phyloP scores from a whole-genome alignment of 1,140 invertebrate species.

The Drosophila kohkoa region DNA sequence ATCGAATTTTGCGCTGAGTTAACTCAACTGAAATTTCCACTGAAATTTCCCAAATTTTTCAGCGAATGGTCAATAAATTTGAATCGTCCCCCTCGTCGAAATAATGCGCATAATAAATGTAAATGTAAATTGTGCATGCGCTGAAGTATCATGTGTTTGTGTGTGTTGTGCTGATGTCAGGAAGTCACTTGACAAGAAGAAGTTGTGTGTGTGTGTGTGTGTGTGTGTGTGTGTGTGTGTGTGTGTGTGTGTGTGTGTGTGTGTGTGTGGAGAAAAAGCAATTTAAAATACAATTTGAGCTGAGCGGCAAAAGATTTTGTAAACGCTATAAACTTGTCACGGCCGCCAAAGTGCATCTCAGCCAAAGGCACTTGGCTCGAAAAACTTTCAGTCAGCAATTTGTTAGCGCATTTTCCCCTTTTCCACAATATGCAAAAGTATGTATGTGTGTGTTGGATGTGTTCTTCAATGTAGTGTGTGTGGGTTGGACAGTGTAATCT shows the following conservation, averaged over 20 bases:
- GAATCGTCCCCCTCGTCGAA: too few relatives aligned
- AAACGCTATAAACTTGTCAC: slow-evolving; percentile 58
- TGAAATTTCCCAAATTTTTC: neutral
- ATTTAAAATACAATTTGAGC: slow-evolving; percentile 66
- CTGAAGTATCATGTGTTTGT: slow-evolving; percentile 4
- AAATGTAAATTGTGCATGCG: slow-evolving; percentile 55
- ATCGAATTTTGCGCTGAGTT: neutral
- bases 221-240: slow-evolving; percentile 11
- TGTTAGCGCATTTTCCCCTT: slow-evolving; percentile 2
- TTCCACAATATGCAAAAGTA: neutral
- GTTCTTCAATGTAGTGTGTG: slow-evolving; percentile 9
- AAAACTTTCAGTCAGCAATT: slow-evolving; percentile 49
- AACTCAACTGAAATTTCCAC: neutral
- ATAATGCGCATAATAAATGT: too few relatives aligned
- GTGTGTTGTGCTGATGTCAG: neutral
- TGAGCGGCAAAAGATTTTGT: slow-evolving; percentile 55
- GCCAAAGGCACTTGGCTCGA: slow-evolving; percentile 49
- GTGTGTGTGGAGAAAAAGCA: slow-evolving; percentile 56
- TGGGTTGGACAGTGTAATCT: slow-evolving; percentile 39
- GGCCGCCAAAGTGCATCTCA: slow-evolving; percentile 62
- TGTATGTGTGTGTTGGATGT: neutral
- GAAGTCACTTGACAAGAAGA: slow-evolving; percentile 35
- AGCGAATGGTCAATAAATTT: neutral
- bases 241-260: slow-evolving; percentile 1
- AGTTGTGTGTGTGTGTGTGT: slow-evolving; percentile 6